Base-by-base conservation (phyloP, 2,888 invertebrate species). In the Linyphia triangularis region DNA sequence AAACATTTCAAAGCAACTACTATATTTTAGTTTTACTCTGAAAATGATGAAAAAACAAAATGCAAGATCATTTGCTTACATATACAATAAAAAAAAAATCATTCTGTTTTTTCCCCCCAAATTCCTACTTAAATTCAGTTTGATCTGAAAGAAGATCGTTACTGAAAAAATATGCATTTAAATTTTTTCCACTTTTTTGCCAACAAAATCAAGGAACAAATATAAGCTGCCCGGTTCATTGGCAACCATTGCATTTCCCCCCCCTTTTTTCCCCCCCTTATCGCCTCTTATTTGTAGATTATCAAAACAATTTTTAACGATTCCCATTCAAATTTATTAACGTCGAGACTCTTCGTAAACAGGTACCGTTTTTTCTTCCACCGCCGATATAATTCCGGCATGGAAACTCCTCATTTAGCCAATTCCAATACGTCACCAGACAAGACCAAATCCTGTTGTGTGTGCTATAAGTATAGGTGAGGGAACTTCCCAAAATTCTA, bases 391-490 rank as follows among this genome's bases (percentile, higher is more conserved):
- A 51, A 51, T 51, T 51, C n/a, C n/a, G n/a, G n/a, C 5, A 51
- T 16, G 16, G 1, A n/a, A 5, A 7, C 51, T 51, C 51, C n/a
- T 51, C 51, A 51, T 51, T 51, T 51, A n/a, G 1, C n/a, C 51
- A 51, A 51, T 51, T 43, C 70, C 43, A 43, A 70, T 70, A 70
- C 40, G 57, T 57, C 57, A 57, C 22, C 30, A 59, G 30, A 28
- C 70, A 59, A 22, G 51, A n/a, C 43, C n/a, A 43, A 72, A 82
- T 82, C 82, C 82, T 82, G 63, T 82, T 82, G 63, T 22, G 51
- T n/a, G 67, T 22, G 51, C 22, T 26, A 72, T 82, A 82, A 82
- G 82, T 82, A 82, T 82, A 82, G 82, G 82, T 57, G 37, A 61
- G 82, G 26, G 26, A 37, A 43, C 13, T 70, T 43, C 16, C 16